Base-by-base conservation (phyloP, 1,140 invertebrate genomes). In the Mya arenaria region DNA sequence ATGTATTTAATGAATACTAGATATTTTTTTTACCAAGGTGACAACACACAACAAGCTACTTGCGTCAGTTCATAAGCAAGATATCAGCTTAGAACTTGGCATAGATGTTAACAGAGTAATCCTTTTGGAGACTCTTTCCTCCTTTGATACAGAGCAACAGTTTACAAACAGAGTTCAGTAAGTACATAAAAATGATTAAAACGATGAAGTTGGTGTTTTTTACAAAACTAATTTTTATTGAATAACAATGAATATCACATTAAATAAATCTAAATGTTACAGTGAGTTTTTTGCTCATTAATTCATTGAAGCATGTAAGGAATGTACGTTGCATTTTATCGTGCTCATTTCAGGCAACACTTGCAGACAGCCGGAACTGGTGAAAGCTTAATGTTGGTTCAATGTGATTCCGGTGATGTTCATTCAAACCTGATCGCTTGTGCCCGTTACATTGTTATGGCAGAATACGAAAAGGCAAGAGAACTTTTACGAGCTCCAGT, bases 401-500 rank as follows among this genome's bases (percentile, higher is more conserved):
- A 91, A 58, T 90, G 89, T 85, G 90, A 91, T 41, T 88, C 87
- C 80, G 89, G 88, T n/a, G 85, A 88, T 41, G 48, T 82, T n/a
- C 88, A 91, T 74, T 72, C 82, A 13, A 87, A 86, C 39, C 80
- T 91, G 36, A 84, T 92, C 10, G 89, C 89, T 28, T 89, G 90
- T 85, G 89, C 90, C 19, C 82, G 90, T 36, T 89, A 89, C 75
- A 86, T 82, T 79, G 82, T 90, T 32, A 68, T 82, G 65, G 87
- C 89, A 82, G 84, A 89, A 34, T 71, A 85, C 17, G 71, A 81
- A 5, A 80, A 88, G 55, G 15, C 82, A 52, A 41, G 13, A 4
- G 63, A 69, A 3, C 30, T 80, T 19, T 71, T 65, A 32, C 62
- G 2, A 52, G 63, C 48, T 30, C 36, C 65, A 8, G 34, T 62